phyloP scores from a whole-genome alignment of 1,140 invertebrate genomes.

The Drosophila parabipectinata region DNA sequence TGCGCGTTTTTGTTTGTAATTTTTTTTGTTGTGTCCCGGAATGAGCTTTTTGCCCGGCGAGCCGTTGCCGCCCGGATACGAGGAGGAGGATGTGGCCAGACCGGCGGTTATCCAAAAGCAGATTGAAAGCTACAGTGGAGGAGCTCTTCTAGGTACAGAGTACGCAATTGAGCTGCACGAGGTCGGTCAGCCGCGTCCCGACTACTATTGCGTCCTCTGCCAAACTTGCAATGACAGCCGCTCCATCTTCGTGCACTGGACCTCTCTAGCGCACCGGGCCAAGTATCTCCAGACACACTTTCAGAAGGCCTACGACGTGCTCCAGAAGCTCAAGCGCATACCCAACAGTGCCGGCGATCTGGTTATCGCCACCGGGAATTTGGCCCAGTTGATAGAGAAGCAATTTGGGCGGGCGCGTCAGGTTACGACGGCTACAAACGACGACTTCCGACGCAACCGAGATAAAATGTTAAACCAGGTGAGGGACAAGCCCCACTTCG shows the following conservation, averaged over 20 bases:
- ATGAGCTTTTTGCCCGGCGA: conserved; percentile 87
- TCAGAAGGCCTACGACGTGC: conserved; percentile 50
- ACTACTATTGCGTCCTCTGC: conserved; percentile 90
- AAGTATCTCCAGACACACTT: conserved; percentile 85
- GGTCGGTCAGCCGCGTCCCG: conserved; percentile 87
- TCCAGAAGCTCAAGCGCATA: conserved; percentile 39
- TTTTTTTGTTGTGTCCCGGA: background rate
- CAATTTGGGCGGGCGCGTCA: conserved; percentile 52
- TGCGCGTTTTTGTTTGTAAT: background rate
- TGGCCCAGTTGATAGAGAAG: conserved; percentile 60
- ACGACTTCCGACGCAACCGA: conserved; percentile 63
- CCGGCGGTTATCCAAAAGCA: conserved; percentile 86
- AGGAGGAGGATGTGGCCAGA: conserved; percentile 87
- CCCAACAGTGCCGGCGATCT: conserved; percentile 18
- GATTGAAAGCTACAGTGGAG: conserved; percentile 84
- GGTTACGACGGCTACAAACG: conserved; percentile 20
- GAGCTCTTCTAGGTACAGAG: conserved; percentile 87
- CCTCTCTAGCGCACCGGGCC: conserved; percentile 89
- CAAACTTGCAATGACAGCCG: conserved; percentile 90
- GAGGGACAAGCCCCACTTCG: conserved; percentile 82
- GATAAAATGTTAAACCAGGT: conserved; percentile 83
- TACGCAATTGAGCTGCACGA: conserved; percentile 89
- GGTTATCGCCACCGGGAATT: conserved; percentile 27
- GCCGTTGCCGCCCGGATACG: conserved; percentile 89
- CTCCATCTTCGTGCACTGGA: conserved; percentile 90